phyloP scores from a whole-genome alignment of 2,113 vertebrate species.

The Percopsis transmontana region DNA sequence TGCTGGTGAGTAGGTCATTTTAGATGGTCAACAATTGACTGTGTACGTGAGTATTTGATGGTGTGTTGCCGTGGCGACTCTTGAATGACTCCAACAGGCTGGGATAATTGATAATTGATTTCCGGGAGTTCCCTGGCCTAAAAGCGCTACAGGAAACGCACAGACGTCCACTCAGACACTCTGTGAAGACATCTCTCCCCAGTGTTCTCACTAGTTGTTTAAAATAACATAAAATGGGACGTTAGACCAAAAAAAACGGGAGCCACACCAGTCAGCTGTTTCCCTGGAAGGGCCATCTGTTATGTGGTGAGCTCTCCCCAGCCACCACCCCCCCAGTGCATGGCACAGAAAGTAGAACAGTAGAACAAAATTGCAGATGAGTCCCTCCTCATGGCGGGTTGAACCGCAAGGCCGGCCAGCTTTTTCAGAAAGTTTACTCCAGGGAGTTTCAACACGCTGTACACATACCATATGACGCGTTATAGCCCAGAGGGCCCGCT shows the following conservation, averaged over 20 bases:
- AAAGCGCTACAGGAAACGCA: too few relatives aligned
- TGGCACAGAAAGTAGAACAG: slow-evolving; percentile 42
- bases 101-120: too few relatives aligned
- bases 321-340: slow-evolving; percentile 40
- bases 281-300: slow-evolving; percentile 44
- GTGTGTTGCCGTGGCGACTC: too few relatives aligned
- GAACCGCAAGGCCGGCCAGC: slow-evolving; percentile 33
- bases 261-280: slow-evolving; percentile 37
- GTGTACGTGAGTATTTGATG: too few relatives aligned
- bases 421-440: slow-evolving; percentile 34
- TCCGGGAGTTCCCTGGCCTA: too few relatives aligned
- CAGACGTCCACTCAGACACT: too few relatives aligned
- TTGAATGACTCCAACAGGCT: too few relatives aligned
- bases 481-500: slow-evolving; percentile 57
- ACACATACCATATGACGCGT: slow-evolving; percentile 29
- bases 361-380: slow-evolving; percentile 49
- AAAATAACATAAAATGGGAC: too few relatives aligned
- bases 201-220: too few relatives aligned
- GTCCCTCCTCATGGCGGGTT: slow-evolving; percentile 48
- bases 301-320: slow-evolving; percentile 36
- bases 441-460: slow-evolving; percentile 49
- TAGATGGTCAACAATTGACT: too few relatives aligned
- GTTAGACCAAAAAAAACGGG: slow-evolving; percentile 27
- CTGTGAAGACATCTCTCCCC: too few relatives aligned
- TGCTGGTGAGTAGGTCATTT: too few relatives aligned